Evolutionary conservation across 1,140 invertebrate species (phyloP), one percentile per base, ranked within the genome.

Genomic region (Ditylenchus dipsaci): DNA sequence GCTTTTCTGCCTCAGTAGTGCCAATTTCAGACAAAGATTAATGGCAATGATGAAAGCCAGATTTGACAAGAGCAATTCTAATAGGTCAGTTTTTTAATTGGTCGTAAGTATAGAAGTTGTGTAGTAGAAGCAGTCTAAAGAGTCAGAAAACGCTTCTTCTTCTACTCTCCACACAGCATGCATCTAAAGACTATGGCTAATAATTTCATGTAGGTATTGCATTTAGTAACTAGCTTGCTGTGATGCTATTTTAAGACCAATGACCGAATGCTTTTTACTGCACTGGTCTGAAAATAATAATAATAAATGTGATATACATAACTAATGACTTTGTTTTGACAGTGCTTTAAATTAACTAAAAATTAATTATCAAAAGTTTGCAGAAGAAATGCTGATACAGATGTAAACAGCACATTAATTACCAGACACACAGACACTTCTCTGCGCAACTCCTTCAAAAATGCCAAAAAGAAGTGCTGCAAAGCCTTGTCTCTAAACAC

Each of bases 1-100:
- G 29, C 67, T 74, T 30, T 74, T 74, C 43, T 74, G 72, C 33
- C 23, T 74, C 1, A 76, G 67, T 49, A 73, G 68, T 64, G 61
- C 73, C n/a, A 67, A 27, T 61, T 74, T 74, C 47, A 56, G 72
- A 17, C 61, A 42, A 26, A 59, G 63, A 56, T 43, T 74, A 15
- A 8, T 65, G 27, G 42, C 60, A 29, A 43, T 73, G 27, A 29
- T 63, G 33, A 72, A 68, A 27, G 19, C 65, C n/a, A 68, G 47
- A 66, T 47, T 64, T 64, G 19, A 58, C 42, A 69, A 47, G 47
- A 68, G 67, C 26, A 5, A 29, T 26, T 3, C n/a, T 26, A 3
- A 53, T 17, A 53, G 49, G 49, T 53, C 15, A 53, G n/a, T 53
- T 26, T 53, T 26, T 53, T 8, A 53, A n/a, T 45, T 13, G n/a